phyloP scores from a whole-genome alignment of 2,888 invertebrate genomes.

The Mesorhabditis spiculigera region DNA sequence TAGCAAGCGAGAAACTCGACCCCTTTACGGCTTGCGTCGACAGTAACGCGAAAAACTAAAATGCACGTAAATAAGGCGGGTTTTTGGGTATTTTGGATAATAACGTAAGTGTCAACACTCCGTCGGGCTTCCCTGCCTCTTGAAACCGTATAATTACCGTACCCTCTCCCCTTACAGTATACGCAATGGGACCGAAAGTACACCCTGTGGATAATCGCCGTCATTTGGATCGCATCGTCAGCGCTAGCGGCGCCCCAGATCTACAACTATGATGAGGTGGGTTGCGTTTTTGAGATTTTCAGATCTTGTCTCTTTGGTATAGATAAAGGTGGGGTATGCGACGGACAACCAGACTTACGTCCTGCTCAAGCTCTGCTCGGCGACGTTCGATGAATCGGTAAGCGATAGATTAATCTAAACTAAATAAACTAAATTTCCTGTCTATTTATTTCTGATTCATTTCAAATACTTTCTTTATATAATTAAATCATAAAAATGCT shows the following conservation, averaged over 20 bases:
- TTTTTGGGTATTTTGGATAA: too few species aligned
- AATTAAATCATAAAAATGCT: too few species aligned
- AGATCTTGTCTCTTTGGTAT: background rate
- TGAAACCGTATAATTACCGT: background rate
- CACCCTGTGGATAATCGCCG: constrained; percentile 49
- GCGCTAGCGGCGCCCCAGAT: constrained; percentile 51
- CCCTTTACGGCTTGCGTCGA: too few species aligned
- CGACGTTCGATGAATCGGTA: background rate
- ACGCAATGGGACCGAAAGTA: constrained; percentile 44
- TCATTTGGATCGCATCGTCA: constrained; percentile 51
- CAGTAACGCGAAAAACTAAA: too few species aligned
- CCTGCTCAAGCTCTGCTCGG: background rate
- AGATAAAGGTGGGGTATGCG: background rate
- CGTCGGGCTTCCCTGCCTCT: too few species aligned
- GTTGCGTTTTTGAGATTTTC: background rate
- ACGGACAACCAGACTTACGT: background rate
- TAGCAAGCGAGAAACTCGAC: too few species aligned
- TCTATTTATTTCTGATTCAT: too few species aligned
- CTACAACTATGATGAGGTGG: constrained; percentile 46
- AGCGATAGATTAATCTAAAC: background rate
- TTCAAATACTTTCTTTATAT: too few species aligned
- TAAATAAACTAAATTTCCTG: too few species aligned
- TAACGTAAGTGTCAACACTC: too few species aligned
- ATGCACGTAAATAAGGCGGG: too few species aligned
- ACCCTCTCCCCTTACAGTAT: constrained; percentile 14